Conservation (phyloP, 1,140 invertebrate genomes). For the Homalodisca vitripennis region DNA sequence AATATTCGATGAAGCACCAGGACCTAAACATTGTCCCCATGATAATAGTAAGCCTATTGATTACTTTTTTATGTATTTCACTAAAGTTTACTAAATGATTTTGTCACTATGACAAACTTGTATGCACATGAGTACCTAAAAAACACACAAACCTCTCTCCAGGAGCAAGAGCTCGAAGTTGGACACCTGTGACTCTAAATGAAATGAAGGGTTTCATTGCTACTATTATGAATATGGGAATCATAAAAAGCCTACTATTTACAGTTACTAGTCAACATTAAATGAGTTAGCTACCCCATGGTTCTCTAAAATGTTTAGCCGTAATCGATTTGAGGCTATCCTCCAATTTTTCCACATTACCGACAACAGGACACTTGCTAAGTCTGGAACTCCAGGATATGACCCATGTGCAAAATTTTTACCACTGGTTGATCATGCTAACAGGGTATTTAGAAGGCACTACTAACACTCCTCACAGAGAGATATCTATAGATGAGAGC, state of each 20-base stretch:
- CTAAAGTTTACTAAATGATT: background rate
- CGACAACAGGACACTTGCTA: no score
- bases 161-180: background rate
- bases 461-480: background rate
- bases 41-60: background rate
- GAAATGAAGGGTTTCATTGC: background rate
- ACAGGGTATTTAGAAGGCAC: background rate
- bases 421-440: background rate
- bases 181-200: background rate
- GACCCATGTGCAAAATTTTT: no score
- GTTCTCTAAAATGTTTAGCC: no score
- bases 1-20: no score
- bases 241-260: background rate
- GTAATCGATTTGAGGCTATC: no score
- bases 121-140: background rate
- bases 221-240: background rate
- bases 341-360: no score
- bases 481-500: no score
- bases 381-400: no score
- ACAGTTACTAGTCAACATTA: no score
- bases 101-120: background rate
- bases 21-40: no score
- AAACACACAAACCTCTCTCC: background rate
- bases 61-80: background rate
- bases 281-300: background rate